Evolutionary conservation across 2,888 invertebrate genomes (phyloP).

Genomic region (Willowsia nigromaculata): DNA sequence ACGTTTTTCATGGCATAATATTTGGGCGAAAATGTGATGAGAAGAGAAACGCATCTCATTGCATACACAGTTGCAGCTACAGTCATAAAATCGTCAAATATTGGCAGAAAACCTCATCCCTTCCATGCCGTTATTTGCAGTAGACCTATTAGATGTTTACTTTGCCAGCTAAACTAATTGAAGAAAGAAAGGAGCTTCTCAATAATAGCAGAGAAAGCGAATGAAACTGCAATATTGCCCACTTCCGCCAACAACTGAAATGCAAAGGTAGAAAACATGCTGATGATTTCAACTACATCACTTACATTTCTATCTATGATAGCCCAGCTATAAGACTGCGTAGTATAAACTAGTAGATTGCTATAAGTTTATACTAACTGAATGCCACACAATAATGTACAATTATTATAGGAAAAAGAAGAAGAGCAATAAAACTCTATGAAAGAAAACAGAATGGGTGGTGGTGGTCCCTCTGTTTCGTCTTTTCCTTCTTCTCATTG

Average conservation of each 20-base stretch:
- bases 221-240: slow-evolving; percentile 26
- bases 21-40: too few species aligned
- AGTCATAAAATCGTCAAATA: slow-evolving; percentile 11
- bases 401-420: slow-evolving; percentile 15
- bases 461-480: slow-evolving; percentile 57
- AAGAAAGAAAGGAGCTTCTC: background rate
- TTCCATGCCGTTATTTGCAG: slow-evolving; percentile 12
- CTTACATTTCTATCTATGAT: background rate
- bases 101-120: background rate
- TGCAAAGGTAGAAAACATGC: background rate
- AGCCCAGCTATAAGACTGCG: too few species aligned
- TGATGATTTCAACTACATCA: too few species aligned
- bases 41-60: too few species aligned
- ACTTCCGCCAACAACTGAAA: background rate
- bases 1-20: too few species aligned
- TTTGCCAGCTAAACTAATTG: background rate
- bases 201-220: background rate
- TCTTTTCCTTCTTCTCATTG: background rate
- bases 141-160: slow-evolving; percentile 8
- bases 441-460: slow-evolving; percentile 35
- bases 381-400: background rate
- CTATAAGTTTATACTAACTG: background rate
- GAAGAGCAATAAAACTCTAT: slow-evolving; percentile 58
- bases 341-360: background rate
- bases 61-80: slow-evolving; percentile 23